Evolutionary conservation across 2,888 invertebrate species (phyloP), one percentile per base, ranked within the genome.

Genomic region (Catocala nupta): DNA sequence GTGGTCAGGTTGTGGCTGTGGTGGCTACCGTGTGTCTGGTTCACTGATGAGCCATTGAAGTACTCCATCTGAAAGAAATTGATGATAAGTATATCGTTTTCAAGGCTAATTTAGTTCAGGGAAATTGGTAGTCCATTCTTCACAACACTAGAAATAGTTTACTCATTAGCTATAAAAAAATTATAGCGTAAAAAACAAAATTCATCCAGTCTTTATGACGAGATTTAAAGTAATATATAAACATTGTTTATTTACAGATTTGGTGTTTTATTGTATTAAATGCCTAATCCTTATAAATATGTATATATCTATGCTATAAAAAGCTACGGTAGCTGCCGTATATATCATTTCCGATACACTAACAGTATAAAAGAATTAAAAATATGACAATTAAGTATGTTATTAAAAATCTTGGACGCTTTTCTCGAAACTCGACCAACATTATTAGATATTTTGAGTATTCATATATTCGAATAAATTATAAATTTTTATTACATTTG

Each of bases 31-130:
- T 93, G 94, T 3, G 89, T 78, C 60, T 94, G 94, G 84, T 94
- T 94, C 55, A 93, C 91, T 0, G 93, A 86, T 0, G 94, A 82
- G 0, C 94, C 94, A 86, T 94, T 94, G 85, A 94, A 93, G 76
- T 94, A 94, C 70, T 94, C 94, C 94, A 94, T 94, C 94, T 94
- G 90, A 0, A 82, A 86, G 10, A n/a, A 60, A 57, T 4, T 5
- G 0, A 3, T 11, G 5, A 50, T 70, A 70, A 65, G 64, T 63
- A 55, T 65, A 9, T 11, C 36, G 36, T 36, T 55, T 34, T 34
- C 5, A 25, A 25, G 4, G 25, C 25, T 25, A 25, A 25, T 25
- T 1, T 25, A 25, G 25, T 25, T 25, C 1, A 25, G 25, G 25
- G 3, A 25, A 25, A 3, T 4, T 25, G 25, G 25, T 25, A 25